These are phyloP conservation scores for Lithobates sylvaticus DNA, from an alignment of 2,797 vertebrate species.

Conservation along the genomic window DNA sequence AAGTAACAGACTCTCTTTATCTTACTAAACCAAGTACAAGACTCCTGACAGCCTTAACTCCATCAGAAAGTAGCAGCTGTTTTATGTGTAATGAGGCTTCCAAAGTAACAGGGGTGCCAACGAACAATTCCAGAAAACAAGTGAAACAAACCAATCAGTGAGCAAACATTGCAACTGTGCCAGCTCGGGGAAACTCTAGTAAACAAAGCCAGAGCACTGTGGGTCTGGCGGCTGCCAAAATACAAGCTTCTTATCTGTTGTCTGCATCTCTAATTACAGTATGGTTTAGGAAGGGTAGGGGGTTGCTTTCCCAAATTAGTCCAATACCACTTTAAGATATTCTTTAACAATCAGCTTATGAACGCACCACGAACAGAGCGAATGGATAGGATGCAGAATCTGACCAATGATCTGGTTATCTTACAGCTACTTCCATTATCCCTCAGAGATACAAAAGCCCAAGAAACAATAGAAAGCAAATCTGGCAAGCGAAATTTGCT, in stretches of 20 bases:
- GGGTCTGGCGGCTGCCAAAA: neutral
- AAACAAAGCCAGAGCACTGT: neutral
- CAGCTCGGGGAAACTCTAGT: neutral
- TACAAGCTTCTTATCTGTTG: neutral
- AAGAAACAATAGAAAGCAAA: no score
- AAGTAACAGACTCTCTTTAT: neutral
- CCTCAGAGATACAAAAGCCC: no score
- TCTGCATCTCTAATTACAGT: neutral
- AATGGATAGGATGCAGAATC: no score
- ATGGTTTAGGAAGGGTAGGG: neutral
- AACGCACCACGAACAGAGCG: no score
- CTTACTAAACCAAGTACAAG: neutral
- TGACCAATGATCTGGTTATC: no score
- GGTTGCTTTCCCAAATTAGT: no score
- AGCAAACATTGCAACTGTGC: neutral
- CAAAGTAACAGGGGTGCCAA: neutral
- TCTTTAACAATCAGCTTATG: no score
- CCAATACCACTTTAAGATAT: no score
- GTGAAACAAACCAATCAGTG: neutral
- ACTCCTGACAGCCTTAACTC: neutral
- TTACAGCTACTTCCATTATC: no score
- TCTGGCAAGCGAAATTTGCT: no score
- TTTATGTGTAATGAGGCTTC: neutral
- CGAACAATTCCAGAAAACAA: neutral
- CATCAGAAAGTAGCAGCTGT: neutral